phyloP scores from a whole-genome alignment of 2,888 invertebrate genomes.

The Anthophora plumipes region DNA sequence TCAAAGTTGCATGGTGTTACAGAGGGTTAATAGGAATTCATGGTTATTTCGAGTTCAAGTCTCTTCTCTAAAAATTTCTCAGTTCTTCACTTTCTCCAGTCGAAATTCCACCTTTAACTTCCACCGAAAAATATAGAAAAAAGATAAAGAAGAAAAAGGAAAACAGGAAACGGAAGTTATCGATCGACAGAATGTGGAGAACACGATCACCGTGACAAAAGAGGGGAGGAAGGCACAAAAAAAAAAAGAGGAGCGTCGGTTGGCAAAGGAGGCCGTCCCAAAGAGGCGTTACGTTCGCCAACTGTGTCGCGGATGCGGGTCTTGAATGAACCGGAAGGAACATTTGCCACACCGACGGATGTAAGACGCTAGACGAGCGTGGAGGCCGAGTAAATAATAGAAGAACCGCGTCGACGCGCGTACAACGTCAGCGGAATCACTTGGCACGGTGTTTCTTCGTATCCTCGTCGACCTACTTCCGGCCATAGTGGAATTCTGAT shows the following conservation, averaged over 20 bases:
- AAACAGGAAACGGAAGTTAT: neutral
- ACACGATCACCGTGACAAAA: no score
- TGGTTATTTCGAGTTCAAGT: no score
- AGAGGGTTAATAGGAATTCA: no score
- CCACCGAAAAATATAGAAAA: neutral
- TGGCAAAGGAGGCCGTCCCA: slow-evolving; percentile 8
- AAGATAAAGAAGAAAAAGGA: neutral
- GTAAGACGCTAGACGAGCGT: slow-evolving; percentile 33
- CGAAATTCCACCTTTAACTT: neutral
- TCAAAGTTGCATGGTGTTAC: no score
- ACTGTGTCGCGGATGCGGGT: slow-evolving; percentile 65
- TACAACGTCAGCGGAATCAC: slow-evolving; percentile 53
- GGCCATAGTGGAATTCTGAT: slow-evolving; percentile 58
- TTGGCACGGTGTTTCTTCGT: slow-evolving; percentile 62
- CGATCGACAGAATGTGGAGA: no score
- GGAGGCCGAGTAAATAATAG: slow-evolving; percentile 61
- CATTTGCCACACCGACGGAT: slow-evolving; percentile 58
- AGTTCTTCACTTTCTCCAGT: neutral
- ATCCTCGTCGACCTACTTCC: slow-evolving; percentile 63
- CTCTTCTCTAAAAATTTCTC: no score
- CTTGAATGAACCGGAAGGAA: slow-evolving; percentile 66
- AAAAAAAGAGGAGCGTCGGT: neutral
- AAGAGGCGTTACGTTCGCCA: slow-evolving; percentile 45
- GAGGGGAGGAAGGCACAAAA: no score
- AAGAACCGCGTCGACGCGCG: slow-evolving; percentile 38